Conservation (phyloP, 2,113 vertebrate genomes). For the Jaculus jaculus region DNA sequence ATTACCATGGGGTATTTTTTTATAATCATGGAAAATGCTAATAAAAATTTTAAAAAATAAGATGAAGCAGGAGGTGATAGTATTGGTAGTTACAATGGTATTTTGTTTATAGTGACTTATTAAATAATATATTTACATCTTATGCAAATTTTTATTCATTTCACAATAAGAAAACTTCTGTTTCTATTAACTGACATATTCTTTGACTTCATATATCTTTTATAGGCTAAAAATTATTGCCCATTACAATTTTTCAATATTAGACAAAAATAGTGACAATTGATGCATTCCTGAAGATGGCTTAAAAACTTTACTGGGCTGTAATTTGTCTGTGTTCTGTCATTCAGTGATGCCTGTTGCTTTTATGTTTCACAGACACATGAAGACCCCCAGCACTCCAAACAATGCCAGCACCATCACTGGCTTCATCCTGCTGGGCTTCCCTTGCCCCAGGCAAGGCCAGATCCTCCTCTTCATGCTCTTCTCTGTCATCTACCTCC, state of each 20-base stretch:
- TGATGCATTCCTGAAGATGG: background rate
- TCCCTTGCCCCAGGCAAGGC: slow-evolving; percentile 5
- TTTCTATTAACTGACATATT: background rate
- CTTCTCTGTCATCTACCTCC: slow-evolving; percentile 53
- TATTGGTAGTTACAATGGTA: background rate
- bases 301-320: background rate
- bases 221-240: background rate
- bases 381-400: slow-evolving; percentile 26
- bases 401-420: slow-evolving; percentile 25
- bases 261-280: slow-evolving; percentile 14
- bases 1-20: no score
- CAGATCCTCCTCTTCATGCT: slow-evolving; percentile 63
- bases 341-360: background rate
- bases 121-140: background rate
- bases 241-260: background rate
- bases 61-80: background rate
- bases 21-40: no score
- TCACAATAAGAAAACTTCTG: background rate
- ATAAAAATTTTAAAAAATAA: no score
- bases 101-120: background rate
- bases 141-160: background rate
- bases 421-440: slow-evolving; percentile 74
- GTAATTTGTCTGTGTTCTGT: background rate
- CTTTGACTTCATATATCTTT: background rate
- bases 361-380: slow-evolving; percentile 12